Conservation (phyloP, 2,797 vertebrate species). For the Coregonus sp. region DNA sequence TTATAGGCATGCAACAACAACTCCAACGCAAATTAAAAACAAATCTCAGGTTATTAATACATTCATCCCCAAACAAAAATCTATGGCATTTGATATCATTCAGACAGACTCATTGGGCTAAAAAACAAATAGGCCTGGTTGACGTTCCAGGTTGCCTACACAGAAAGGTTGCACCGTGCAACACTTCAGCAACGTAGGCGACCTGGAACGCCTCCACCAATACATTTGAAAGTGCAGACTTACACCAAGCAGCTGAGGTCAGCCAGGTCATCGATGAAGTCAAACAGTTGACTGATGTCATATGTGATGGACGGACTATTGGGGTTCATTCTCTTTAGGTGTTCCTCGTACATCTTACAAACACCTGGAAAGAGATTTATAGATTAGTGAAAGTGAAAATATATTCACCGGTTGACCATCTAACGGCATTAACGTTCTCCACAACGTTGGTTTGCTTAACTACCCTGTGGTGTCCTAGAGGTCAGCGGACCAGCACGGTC, state of each 20-base stretch:
- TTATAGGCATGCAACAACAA: neutral
- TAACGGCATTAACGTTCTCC: no score
- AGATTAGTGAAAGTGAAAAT: neutral
- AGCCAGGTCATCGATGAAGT: constrained; percentile 98
- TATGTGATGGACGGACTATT: constrained; percentile 99
- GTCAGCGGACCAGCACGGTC: neutral
- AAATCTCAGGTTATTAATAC: neutral
- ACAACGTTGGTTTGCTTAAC: no score
- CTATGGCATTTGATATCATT: neutral
- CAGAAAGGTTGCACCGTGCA: no score
- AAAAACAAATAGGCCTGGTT: no score
- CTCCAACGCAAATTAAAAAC: neutral
- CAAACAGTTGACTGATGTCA: constrained; percentile 98
- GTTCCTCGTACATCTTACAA: constrained; percentile 99
- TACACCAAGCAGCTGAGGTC: constrained; percentile 99
- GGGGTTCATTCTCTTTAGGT: constrained; percentile 98
- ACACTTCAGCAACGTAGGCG: no score
- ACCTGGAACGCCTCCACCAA: neutral
- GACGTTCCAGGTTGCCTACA: no score
- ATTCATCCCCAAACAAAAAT: neutral
- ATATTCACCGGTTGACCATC: neutral
- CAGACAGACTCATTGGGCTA: neutral
- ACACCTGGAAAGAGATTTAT: constrained; percentile 78
- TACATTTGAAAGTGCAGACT: constrained; percentile 52
- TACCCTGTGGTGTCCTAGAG: no score